Base-by-base conservation (phyloP, 2,113 vertebrate species). In the Suricata suricatta region DNA sequence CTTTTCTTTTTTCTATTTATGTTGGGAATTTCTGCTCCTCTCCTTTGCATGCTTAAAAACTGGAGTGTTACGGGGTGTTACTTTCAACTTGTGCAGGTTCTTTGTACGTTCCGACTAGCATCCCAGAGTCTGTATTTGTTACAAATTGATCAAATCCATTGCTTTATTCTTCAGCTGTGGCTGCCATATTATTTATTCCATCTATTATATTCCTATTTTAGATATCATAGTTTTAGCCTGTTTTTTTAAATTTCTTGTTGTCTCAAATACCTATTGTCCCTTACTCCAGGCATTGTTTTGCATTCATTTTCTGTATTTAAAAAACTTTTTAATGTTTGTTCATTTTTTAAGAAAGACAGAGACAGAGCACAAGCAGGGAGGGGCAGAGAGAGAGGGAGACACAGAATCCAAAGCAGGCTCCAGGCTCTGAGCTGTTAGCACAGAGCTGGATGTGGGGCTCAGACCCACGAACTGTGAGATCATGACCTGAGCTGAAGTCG, bases 11-110 rank as follows among this genome's bases (percentile, higher is more conserved):
- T 25, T 44, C 72, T 66, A 54, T 83, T 83, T 97, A n/a, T 72
- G 74, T n/a, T 82, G 12, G 66, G 27, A 72, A 80, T 31, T 89
- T 89, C 60, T 93, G 69, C n/a, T 93, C n/a, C 9, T 47, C 44
- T 90, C 29, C 35, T 94, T 93, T 44, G 25, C 27, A 54, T 6
- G 8, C 80, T 95, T 72, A 96, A 97, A 92, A 64, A 35, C 6
- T 35, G 19, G 25, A 83, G 5, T 47, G 41, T 84, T 44, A 87
- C 38, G 44, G 21, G 38, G 27, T 91, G 72, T 68, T 23, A 47
- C 76, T 74, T 66, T 21, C 31, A 52, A 79, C 50, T 88, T 85
- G 31, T 19, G 12, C 17, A 84, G 29, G n/a, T 50, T 90, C 38
- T 68, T 95, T 66, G 19, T 35, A 5, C 23, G n/a, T 38, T 76